Evolutionary conservation across 2,113 vertebrate genomes (phyloP), one percentile per base, ranked within the genome.

Genomic region (Trichomycterus rosablanca): DNA sequence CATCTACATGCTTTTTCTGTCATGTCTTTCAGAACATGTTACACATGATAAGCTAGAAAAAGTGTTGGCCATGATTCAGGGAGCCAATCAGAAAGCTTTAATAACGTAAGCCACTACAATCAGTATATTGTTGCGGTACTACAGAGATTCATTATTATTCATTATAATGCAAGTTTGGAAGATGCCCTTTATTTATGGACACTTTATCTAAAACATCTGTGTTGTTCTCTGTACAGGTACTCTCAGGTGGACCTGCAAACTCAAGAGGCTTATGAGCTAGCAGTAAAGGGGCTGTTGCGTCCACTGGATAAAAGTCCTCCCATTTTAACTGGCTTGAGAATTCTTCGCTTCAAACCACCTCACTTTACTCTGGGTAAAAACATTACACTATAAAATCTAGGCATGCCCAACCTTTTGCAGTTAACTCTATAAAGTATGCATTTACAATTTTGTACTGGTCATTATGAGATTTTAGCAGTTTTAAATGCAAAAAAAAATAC

Each of bases 241-340:
- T 92, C 94, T 42, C 88, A 81, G 20, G 73, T 95, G 0, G 90
- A 97, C 64, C 78, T 97, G 83, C 75, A 71, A 67, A 91, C 91
- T 12, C 92, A 98, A 76, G 92, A 94, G 72, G 94, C 95, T 0
- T 98, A 97, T 0, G 92, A 98, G 66, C 74, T 94, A 86, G 96
- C 96, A 3, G 89, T 87, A 20, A 80, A 70, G 19, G 92, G 96
- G n/a, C 30, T 84, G 51, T 79, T 98, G 62, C 89, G 87, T 22
- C 95, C 96, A 30, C 86, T 89, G 59, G 79, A 63, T 52, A 95
- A 93, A 75, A 91, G 89, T 0, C 79, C 83, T 0, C 92, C 95
- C 0, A 83, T 97, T 62, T 74, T 98, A 57, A 90, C 84, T 0
- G 89, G 85, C 16, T 49, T 97, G 54, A 87, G 86, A 8, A 94